Evolutionary conservation across 1,140 invertebrate species (phyloP).

Genomic region (Vollenhovia emeryi): DNA sequence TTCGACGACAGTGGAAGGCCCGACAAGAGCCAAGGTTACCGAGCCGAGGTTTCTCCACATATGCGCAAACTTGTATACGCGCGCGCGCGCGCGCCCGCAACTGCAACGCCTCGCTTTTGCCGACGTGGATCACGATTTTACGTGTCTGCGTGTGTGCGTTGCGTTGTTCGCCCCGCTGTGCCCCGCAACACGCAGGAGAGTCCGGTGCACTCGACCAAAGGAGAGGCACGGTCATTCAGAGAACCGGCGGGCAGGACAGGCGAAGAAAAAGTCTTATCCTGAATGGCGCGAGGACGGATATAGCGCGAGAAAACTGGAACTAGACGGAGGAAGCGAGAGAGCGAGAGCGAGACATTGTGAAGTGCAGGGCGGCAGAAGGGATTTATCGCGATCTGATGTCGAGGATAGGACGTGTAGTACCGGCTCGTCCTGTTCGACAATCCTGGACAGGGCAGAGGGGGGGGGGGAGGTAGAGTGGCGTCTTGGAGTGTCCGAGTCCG

Average conservation of each 20-base stretch:
- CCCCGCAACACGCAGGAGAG: constrained; percentile 5
- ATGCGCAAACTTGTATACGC: constrained; percentile 37
- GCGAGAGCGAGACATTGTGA: constrained; percentile 33
- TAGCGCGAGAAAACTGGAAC: constrained; percentile 74
- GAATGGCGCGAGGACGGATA: constrained; percentile 70
- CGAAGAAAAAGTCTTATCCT: constrained; percentile 73
- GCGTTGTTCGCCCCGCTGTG: constrained; percentile 12
- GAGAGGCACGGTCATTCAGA: constrained; percentile 72
- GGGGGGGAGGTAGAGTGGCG: background rate
- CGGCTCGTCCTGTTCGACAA: constrained; percentile 51
- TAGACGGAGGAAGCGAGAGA: constrained; percentile 55
- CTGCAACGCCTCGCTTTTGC: constrained; percentile 31
- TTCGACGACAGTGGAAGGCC: constrained; percentile 36
- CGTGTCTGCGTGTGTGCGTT: background rate
- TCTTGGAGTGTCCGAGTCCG: constrained; percentile 3
- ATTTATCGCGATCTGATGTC: constrained; percentile 66
- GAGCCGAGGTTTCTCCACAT: constrained; percentile 52
- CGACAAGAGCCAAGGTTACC: constrained; percentile 66
- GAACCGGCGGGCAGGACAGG: constrained; percentile 68
- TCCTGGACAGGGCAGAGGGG: background rate
- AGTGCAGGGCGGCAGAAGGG: constrained; percentile 33
- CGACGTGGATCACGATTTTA: constrained; percentile 36
- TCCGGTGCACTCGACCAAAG: constrained; percentile 39
- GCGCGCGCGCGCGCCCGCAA: no score
- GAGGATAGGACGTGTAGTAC: constrained; percentile 49